Conservation (phyloP, 2,113 vertebrate species). For the Hippoglossus stenolepis region DNA sequence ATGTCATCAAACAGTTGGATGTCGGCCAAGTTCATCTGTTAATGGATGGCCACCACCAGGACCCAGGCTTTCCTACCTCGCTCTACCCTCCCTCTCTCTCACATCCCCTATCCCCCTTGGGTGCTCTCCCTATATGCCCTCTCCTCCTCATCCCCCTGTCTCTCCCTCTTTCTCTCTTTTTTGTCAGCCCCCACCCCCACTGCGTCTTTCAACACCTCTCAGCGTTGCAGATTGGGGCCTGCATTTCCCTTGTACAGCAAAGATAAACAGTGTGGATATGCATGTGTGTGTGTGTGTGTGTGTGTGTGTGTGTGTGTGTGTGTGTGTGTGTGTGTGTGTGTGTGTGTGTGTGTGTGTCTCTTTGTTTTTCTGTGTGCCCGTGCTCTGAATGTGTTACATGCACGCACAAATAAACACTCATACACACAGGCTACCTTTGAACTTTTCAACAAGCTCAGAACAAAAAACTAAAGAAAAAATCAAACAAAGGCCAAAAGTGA, state of each 20-base stretch:
- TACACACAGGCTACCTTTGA: conserved; percentile 13
- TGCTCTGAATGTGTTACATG: not conserved
- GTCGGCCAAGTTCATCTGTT: conserved; percentile 98
- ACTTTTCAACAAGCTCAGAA: conserved; percentile 35
- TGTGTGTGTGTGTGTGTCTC: conserved; percentile 15
- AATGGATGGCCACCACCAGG: conserved; percentile 91
- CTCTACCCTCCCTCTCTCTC: conserved; percentile 81
- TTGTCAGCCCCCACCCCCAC: conserved; percentile 55
- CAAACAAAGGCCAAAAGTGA: conserved; percentile 45
- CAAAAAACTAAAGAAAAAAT: conserved; percentile 17
- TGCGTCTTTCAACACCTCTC: conserved; percentile 53
- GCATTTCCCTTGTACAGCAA: conserved; percentile 50
- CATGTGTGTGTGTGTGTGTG: conserved; percentile 2
- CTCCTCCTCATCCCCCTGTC: conserved; percentile 78
- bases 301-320: not conserved
- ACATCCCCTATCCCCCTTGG: conserved; percentile 89
- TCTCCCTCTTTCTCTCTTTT: conserved; percentile 78
- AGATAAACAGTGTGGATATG: conserved; percentile 61
- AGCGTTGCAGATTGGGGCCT: conserved; percentile 49
- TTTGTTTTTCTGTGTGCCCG: conserved; percentile 5
- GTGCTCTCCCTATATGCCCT: conserved; percentile 88
- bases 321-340: not conserved
- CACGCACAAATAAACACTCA: not conserved
- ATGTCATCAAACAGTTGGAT: conserved; percentile 94
- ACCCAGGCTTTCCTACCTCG: conserved; percentile 80